These are phyloP conservation scores for Aythya baeri DNA, from an alignment of 2,113 vertebrate genomes.

Conservation along the genomic window DNA sequence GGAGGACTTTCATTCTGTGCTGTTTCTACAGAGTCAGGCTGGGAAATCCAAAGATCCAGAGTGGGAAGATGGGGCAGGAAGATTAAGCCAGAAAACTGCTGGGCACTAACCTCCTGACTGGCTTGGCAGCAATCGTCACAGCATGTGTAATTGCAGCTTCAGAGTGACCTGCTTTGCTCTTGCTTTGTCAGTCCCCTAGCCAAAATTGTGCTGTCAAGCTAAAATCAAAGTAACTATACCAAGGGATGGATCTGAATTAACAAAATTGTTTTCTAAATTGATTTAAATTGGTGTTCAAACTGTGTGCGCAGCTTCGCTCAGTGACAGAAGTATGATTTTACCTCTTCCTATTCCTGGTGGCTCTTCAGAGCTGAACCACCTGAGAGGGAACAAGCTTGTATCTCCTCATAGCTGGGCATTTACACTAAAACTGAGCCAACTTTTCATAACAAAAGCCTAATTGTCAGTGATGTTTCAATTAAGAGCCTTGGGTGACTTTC, in stretches of 20 bases:
- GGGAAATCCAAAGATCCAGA: background rate
- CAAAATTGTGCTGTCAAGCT: background rate
- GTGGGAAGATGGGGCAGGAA: background rate
- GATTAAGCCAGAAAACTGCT: background rate
- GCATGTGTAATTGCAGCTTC: background rate
- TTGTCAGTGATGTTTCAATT: background rate
- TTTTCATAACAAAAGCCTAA: background rate
- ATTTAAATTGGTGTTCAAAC: constrained; percentile 31
- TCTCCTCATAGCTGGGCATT: background rate
- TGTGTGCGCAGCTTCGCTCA: background rate
- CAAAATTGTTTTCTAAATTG: background rate
- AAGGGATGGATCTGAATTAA: background rate
- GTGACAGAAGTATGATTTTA: background rate
- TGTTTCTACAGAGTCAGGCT: background rate
- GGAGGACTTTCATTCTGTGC: background rate
- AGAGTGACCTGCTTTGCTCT: constrained; percentile 3
- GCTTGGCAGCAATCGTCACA: background rate
- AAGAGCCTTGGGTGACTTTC: background rate
- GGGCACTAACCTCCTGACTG: background rate
- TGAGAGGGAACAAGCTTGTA: background rate
- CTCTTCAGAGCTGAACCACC: background rate
- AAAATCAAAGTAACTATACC: background rate
- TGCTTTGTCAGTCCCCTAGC: background rate
- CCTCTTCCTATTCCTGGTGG: background rate
- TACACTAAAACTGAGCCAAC: background rate